These are phyloP conservation scores for Scylla paramamosain DNA, from an alignment of 1,140 invertebrate genomes.

Conservation along the genomic window DNA sequence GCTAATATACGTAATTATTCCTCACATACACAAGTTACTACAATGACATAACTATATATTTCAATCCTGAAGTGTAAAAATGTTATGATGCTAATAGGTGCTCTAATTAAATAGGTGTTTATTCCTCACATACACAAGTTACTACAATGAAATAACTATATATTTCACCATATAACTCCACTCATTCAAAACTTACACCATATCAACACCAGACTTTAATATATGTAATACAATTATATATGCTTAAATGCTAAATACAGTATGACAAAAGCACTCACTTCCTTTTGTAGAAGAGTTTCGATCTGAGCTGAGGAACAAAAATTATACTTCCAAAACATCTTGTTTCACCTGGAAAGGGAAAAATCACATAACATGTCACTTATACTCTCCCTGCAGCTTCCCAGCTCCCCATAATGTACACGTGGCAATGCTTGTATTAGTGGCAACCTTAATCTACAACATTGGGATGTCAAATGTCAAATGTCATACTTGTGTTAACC, in stretches of 20 bases:
- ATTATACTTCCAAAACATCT: conserved; percentile 92
- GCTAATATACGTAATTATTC: too few relatives aligned
- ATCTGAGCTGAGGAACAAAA: conserved; percentile 87
- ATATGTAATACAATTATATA: not conserved
- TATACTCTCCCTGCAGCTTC: not conserved
- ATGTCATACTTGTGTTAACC: too few relatives aligned
- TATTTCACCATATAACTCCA: too few relatives aligned
- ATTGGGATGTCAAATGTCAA: too few relatives aligned
- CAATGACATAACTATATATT: conserved; percentile 11
- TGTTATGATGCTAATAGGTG: too few relatives aligned
- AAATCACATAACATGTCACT: conserved; percentile 34
- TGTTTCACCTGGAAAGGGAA: conserved; percentile 78
- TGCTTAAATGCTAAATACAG: too few relatives aligned
- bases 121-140: too few relatives aligned
- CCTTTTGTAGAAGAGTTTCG: conserved; percentile 87
- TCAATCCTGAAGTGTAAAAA: conserved; percentile 85
- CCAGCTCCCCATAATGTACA: not conserved
- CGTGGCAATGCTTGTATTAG: too few relatives aligned
- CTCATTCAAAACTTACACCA: too few relatives aligned
- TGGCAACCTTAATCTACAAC: too few relatives aligned
- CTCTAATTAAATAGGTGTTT: too few relatives aligned
- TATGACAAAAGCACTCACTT: conserved; percentile 82
- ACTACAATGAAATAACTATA: not conserved
- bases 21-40: not conserved
- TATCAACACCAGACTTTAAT: too few relatives aligned